Evolutionary conservation across 2,113 vertebrate genomes (phyloP).

Genomic region (Bubo bubo): DNA sequence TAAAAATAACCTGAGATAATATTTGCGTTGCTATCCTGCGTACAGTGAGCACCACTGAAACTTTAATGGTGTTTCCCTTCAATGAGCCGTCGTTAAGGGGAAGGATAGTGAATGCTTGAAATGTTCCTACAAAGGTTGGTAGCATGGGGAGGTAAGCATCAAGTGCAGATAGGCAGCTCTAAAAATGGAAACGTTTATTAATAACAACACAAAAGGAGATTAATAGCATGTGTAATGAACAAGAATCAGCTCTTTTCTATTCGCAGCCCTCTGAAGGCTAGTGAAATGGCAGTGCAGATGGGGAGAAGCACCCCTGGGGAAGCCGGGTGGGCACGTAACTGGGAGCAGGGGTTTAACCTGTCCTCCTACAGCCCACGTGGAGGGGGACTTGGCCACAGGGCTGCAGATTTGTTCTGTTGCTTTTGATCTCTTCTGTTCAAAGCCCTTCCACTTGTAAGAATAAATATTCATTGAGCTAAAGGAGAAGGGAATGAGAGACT

Average conservation of each 20-base stretch:
- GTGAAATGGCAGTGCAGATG: neutral
- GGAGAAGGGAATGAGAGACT: neutral
- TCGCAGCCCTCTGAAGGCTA: neutral
- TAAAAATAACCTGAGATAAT: neutral
- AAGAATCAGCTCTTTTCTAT: neutral
- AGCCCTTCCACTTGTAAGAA: neutral
- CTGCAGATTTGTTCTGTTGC: neutral
- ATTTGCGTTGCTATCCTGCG: neutral
- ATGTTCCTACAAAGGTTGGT: neutral
- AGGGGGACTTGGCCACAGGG: neutral
- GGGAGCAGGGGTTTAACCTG: neutral
- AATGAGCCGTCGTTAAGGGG: neutral
- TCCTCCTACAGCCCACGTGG: neutral
- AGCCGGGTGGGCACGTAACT: fast-evolving
- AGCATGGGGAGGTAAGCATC: fast-evolving
- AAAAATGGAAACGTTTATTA: neutral
- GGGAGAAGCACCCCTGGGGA: neutral
- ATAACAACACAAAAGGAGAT: neutral
- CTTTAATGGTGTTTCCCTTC: neutral
- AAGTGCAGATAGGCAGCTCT: neutral
- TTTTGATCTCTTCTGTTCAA: neutral
- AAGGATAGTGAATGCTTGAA: neutral
- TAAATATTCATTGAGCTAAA: constrained; percentile 13
- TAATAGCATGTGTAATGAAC: neutral
- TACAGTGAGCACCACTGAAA: neutral